Percentiles rank a stretch among this genome's conserved stretches.
Conservation (phyloP, 1,140 invertebrate genomes). For the Trachelipus rathkii region DNA sequence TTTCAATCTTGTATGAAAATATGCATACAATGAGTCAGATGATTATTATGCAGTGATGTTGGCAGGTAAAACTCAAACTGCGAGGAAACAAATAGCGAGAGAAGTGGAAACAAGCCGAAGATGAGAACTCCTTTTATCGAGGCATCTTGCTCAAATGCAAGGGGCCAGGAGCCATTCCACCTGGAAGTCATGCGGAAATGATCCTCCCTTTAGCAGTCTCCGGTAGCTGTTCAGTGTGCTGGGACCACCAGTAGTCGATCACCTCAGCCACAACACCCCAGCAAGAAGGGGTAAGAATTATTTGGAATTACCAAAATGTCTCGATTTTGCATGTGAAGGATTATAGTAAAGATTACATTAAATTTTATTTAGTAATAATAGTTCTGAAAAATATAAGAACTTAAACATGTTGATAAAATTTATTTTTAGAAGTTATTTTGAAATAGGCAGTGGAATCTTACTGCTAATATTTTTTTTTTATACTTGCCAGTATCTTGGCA, state of each 20-base stretch:
- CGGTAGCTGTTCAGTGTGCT: slow-evolving; percentile 49
- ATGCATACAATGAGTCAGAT: slow-evolving; percentile 86
- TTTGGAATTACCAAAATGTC: no score
- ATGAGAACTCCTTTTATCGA: slow-evolving; percentile 87
- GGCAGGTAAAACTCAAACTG: slow-evolving; percentile 64
- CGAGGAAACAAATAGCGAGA: slow-evolving; percentile 61
- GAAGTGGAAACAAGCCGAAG: slow-evolving; percentile 87
- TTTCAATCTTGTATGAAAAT: slow-evolving; percentile 95
- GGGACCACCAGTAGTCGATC: slow-evolving; percentile 42
- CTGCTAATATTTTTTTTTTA: no score
- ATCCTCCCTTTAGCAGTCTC: slow-evolving; percentile 50
- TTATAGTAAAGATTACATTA: no score
- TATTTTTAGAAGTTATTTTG: no score
- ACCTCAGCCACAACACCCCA: slow-evolving; percentile 38
- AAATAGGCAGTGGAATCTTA: no score
- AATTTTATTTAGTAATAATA: no score
- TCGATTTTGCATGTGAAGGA: no score
- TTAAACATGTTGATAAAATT: no score
- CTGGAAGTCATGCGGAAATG: slow-evolving; percentile 52
- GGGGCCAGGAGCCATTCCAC: slow-evolving; percentile 52
- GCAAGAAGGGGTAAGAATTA: slow-evolving; percentile 43
- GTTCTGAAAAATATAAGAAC: no score
- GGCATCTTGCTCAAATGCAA: slow-evolving; percentile 72
- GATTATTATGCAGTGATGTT: slow-evolving; percentile 90
- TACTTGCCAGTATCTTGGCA: no score